Evolutionary conservation across 2,888 invertebrate genomes (phyloP).

Genomic region (Embidobia sp.): DNA sequence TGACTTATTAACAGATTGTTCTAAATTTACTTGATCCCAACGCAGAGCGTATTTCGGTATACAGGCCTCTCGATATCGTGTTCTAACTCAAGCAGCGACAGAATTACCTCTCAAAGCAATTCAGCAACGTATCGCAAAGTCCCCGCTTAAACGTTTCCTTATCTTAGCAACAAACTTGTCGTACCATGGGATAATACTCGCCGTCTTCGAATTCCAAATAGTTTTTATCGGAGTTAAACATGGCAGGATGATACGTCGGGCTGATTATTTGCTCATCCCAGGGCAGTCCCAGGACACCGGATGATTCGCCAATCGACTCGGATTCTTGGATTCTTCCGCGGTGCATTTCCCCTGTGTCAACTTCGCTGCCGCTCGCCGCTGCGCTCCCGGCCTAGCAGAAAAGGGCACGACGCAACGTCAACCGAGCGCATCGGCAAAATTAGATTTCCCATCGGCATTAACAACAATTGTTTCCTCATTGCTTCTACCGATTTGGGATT

Average conservation of each 20-base stretch:
- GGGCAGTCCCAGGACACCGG: slow-evolving; percentile 36
- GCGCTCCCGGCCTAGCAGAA: slow-evolving; percentile 56
- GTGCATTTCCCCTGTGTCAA: slow-evolving; percentile 49
- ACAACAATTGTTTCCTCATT: slow-evolving; percentile 54
- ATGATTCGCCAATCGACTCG: slow-evolving; percentile 39
- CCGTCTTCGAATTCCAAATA: slow-evolving; percentile 41
- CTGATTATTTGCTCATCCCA: slow-evolving; percentile 59
- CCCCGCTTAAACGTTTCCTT: slow-evolving; percentile 39
- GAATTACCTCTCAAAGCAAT: slow-evolving; percentile 18
- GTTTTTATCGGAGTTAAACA: slow-evolving; percentile 44
- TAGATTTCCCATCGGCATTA: slow-evolving; percentile 60
- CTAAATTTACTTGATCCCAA: no score
- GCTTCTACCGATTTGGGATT: slow-evolving; percentile 39
- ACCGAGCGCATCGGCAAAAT: slow-evolving; percentile 31
- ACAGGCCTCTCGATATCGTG: no score
- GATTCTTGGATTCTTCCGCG: slow-evolving; percentile 33
- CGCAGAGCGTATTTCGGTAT: no score
- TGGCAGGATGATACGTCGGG: slow-evolving; percentile 35
- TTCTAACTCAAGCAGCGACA: slow-evolving; percentile 2
- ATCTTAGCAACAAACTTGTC: slow-evolving; percentile 24
- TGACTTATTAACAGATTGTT: no score
- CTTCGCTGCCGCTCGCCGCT: slow-evolving; percentile 48
- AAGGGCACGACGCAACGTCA: slow-evolving; percentile 27
- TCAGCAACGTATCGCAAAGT: no score
- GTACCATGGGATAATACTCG: slow-evolving; percentile 38